Evolutionary conservation across 2,797 vertebrate genomes (phyloP).

Genomic region (Furcifer pardalis): DNA sequence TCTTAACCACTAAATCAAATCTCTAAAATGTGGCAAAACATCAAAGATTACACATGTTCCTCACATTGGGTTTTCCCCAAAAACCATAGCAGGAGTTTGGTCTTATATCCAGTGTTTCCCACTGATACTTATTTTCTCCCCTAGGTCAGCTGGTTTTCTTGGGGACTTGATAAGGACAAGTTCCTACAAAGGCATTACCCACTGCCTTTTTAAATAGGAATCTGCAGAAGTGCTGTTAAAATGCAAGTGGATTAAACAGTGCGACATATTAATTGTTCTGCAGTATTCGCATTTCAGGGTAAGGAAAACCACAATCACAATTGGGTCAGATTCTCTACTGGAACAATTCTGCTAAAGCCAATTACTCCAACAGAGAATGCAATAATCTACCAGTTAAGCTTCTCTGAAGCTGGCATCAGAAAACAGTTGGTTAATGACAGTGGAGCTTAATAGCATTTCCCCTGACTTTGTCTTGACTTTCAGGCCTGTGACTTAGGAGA

Average conservation of each 20-base stretch:
- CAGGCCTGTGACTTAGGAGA: not conserved
- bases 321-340: constrained; percentile 43
- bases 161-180: constrained; percentile 43
- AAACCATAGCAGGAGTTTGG: constrained; percentile 13
- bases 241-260: constrained; percentile 59
- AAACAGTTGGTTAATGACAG: constrained; percentile 28
- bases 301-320: constrained; percentile 44
- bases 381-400: constrained; percentile 32
- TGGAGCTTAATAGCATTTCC: constrained; percentile 1
- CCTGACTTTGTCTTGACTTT: constrained; percentile 28
- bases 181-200: constrained; percentile 54
- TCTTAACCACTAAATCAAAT: too few species aligned
- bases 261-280: constrained; percentile 61
- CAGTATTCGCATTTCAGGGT: constrained; percentile 50
- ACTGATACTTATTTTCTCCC: constrained; percentile 35
- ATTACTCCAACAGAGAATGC: constrained; percentile 28
- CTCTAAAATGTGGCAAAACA: constrained; percentile 24
- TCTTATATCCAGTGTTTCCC: constrained; percentile 45
- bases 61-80: constrained; percentile 21
- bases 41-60: constrained; percentile 22
- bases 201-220: constrained; percentile 55
- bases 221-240: constrained; percentile 47
- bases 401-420: constrained; percentile 21
- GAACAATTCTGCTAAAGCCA: constrained; percentile 53
- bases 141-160: constrained; percentile 51